Evolutionary conservation across 1,140 invertebrate species (phyloP).

Genomic region (Hyposmocoma kahamanoa): DNA sequence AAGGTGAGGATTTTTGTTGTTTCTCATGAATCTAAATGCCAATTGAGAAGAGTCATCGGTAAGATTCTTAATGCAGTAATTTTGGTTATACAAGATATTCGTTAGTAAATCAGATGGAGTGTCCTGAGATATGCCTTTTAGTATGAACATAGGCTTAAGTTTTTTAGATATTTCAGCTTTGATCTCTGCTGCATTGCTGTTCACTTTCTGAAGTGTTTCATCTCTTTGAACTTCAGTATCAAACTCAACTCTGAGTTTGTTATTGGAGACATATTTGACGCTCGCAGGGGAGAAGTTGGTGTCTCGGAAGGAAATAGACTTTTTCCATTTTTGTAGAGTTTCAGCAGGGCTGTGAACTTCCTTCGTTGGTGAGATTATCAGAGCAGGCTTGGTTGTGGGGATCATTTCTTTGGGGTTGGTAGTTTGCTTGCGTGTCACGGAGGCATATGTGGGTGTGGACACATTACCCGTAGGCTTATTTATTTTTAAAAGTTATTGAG

Average conservation of each 20-base stretch:
- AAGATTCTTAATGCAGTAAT: neutral
- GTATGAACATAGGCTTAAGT: neutral
- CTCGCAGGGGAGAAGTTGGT: neutral
- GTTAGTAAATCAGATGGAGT: neutral
- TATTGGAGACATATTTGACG: neutral
- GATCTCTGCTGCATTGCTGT: neutral
- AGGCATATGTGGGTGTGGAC: neutral
- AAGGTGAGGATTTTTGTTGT: neutral
- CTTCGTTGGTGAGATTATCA: neutral
- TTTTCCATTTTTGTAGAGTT: neutral
- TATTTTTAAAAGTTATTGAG: neutral
- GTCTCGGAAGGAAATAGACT: neutral
- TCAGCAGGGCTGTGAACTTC: neutral
- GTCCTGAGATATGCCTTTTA: neutral
- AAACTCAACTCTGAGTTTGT: neutral
- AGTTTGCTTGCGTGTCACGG: neutral
- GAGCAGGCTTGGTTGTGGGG: neutral
- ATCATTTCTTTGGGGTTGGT: neutral
- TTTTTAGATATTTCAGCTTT: neutral
- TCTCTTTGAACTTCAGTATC: neutral
- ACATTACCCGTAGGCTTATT: neutral
- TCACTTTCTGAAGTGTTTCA: neutral
- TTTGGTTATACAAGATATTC: neutral
- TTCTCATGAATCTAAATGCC: neutral
- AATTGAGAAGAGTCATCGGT: neutral